phyloP scores from a whole-genome alignment of 53 echinoderm and acorn worm genomes.

The Crossaster papposus region DNA sequence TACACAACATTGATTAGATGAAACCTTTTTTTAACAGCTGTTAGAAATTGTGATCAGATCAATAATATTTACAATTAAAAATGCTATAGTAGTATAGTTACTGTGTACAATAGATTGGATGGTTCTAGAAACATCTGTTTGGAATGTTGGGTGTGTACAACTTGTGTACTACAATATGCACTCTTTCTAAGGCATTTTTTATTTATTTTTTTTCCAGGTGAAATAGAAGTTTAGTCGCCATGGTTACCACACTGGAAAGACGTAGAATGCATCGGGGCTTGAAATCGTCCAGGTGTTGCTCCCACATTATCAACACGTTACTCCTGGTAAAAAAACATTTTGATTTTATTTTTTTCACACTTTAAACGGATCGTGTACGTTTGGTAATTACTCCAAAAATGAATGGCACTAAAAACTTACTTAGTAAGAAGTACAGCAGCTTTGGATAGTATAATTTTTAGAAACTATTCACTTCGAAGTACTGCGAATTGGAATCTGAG shows the following conservation, averaged over 20 bases:
- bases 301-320: slow-evolving; percentile 31
- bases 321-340: slow-evolving; percentile 26
- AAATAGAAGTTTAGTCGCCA: neutral
- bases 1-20: neutral
- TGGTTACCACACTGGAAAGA: slow-evolving; percentile 28
- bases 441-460: no score
- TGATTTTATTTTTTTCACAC: no score
- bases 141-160: neutral
- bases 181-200: neutral
- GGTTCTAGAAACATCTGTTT: neutral
- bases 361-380: no score
- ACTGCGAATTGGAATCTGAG: no score
- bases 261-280: slow-evolving; percentile 28
- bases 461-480: no score
- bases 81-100: neutral
- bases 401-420: no score
- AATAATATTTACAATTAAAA: neutral
- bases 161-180: neutral
- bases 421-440: no score
- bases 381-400: no score
- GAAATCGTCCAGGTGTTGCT: slow-evolving; percentile 6
- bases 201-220: neutral
- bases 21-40: neutral
- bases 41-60: neutral
- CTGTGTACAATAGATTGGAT: neutral